A percentile compares a stretch with the other conserved stretches of the same genome.
Evolutionary conservation across 2,113 vertebrate species (phyloP).

Genomic region (Mesoclemmys tuberculata): DNA sequence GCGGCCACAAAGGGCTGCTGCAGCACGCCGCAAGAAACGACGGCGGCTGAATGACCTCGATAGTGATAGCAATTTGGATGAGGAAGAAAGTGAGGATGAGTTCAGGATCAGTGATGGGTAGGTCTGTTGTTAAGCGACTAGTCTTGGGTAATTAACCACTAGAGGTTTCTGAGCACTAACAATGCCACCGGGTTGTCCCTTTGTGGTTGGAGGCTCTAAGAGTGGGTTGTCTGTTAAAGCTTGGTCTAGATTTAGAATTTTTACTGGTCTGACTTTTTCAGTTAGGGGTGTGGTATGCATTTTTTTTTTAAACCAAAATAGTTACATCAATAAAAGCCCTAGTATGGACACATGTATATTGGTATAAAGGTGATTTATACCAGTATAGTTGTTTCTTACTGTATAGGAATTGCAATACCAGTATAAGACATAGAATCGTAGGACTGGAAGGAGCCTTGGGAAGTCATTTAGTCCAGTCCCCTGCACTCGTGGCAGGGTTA

Average conservation of each 20-base stretch:
- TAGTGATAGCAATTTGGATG: conserved; percentile 94
- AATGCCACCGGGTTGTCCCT: background rate
- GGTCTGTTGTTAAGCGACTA: background rate
- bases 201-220: background rate
- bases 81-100: conserved; percentile 96
- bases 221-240: background rate
- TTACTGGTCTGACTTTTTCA: background rate
- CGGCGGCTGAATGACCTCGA: conserved; percentile 95
- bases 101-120: conserved; percentile 97
- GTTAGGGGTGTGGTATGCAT: background rate
- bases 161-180: background rate
- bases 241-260: background rate
- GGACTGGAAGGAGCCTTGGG: no score
- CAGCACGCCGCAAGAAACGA: conserved; percentile 86
- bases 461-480: no score
- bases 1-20: conserved; percentile 81
- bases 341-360: background rate
- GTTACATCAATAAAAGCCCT: background rate
- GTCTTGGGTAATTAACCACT: background rate
- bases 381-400: background rate
- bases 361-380: background rate
- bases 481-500: no score
- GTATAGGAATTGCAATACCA: background rate
- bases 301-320: background rate
- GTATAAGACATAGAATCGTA: background rate